Evolutionary conservation across 2,113 vertebrate genomes (phyloP).

Genomic region (Myotis lucifugus): DNA sequence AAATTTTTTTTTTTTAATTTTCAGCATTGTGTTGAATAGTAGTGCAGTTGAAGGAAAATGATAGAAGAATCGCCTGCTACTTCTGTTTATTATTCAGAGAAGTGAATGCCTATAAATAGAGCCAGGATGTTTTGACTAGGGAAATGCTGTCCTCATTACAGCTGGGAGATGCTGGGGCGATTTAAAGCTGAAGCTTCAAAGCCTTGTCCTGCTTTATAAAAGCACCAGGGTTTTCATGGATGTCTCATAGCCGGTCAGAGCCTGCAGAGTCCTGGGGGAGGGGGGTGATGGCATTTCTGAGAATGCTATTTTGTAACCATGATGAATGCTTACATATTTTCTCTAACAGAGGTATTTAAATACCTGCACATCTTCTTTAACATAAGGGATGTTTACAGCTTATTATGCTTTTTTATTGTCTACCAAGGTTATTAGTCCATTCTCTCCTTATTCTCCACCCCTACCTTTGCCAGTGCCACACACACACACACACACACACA

Average conservation of each 20-base stretch:
- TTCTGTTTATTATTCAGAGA: slow-evolving; percentile 74
- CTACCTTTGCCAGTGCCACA: neutral
- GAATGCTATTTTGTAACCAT: slow-evolving; percentile 46
- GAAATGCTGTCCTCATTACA: slow-evolving; percentile 75
- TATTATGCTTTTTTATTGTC: slow-evolving; percentile 21
- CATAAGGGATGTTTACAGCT: slow-evolving; percentile 39
- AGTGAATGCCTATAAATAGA: slow-evolving; percentile 72
- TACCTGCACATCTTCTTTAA: slow-evolving; percentile 35
- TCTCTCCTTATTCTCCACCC: neutral
- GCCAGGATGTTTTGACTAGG: slow-evolving; percentile 76
- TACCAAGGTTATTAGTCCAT: neutral
- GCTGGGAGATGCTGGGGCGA: slow-evolving; percentile 62
- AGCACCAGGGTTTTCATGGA: slow-evolving; percentile 58
- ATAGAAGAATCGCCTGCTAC: slow-evolving; percentile 46
- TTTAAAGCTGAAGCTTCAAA: slow-evolving; percentile 73
- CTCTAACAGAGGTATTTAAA: slow-evolving; percentile 45
- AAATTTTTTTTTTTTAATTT: slow-evolving; percentile 42
- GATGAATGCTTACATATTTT: slow-evolving; percentile 52
- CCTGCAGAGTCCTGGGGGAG: slow-evolving; percentile 47
- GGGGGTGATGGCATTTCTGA: slow-evolving; percentile 52
- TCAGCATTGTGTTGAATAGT: slow-evolving; percentile 57
- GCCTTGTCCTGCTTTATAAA: slow-evolving; percentile 68
- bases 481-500: neutral
- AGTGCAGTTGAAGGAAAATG: slow-evolving; percentile 58
- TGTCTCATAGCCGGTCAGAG: slow-evolving; percentile 22